phyloP scores from a whole-genome alignment of 2,113 vertebrate species.

The Campylomormyrus tamandua region DNA sequence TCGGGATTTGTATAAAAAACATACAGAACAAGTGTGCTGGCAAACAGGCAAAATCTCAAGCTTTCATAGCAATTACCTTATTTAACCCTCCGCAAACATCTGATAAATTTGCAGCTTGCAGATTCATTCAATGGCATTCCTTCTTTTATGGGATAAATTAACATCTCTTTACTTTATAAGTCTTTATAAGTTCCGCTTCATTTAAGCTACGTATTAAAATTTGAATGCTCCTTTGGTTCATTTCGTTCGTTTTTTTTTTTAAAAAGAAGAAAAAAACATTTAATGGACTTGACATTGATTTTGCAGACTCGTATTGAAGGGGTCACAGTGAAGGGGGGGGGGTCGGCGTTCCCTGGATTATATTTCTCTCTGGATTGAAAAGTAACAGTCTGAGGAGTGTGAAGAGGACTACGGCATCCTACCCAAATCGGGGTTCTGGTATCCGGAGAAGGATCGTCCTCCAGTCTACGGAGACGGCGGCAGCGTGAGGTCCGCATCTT shows the following conservation, averaged over 20 bases:
- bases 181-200: neutral
- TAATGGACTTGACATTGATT: neutral
- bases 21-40: neutral
- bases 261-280: neutral
- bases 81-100: neutral
- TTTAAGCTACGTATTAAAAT: neutral
- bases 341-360: neutral
- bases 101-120: neutral
- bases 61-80: neutral
- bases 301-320: neutral
- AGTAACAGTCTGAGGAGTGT: neutral
- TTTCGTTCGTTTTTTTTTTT: neutral
- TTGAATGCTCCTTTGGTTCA: neutral
- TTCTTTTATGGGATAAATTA: neutral
- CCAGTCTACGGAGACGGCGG: too few relatives aligned
- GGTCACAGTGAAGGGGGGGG: too few relatives aligned
- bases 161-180: neutral
- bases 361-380: neutral
- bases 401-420: neutral
- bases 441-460: constrained; percentile 10
- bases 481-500: constrained; percentile 47
- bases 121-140: neutral
- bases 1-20: neutral
- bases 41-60: neutral
- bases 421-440: constrained; percentile 14